Evolutionary conservation across 2,888 invertebrate genomes (phyloP), one percentile per base, ranked within the genome.

Genomic region (Drosophila yooni): DNA sequence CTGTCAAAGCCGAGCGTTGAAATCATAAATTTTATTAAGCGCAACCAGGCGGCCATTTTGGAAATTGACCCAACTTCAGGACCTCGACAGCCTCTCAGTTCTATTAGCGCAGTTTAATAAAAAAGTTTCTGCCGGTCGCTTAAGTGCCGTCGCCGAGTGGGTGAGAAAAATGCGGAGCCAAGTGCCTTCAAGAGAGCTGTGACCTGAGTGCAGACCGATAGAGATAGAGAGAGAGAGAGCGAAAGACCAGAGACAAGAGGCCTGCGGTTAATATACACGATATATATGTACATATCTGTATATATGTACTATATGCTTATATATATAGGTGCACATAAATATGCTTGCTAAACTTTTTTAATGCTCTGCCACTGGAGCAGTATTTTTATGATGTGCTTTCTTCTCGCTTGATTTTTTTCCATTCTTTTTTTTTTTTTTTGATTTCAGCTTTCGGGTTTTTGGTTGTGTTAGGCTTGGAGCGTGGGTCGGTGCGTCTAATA

Each of bases 11-110:
- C 88, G 81, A 82, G 85, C 89, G 79, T 88, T 79, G 87, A 83
- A 90, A 91, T 90, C 90, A 86, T 90, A 90, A 90, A 89, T 89
- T 89, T 91, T 89, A 89, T 91, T 89, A 89, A 91, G 89, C 90
- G 79, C 89, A 89, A 79, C 91, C 91, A 76, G 81, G 89, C 89
- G 90, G 79, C 90, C 91, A 90, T 88, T 90, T 88, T 83, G 85
- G 75, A 82, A 87, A 78, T 72, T 81, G 91, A 90, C 88, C 89
- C 84, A 70, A 70, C 77, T 78, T 72, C 64, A 61, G 68, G 68
- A 70, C 69, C 64, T 59, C 48, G 38, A 60, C 59, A 43, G 60
- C 72, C 72, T 69, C 71, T 72, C 71, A 77, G 76, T 82, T 81
- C 86, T 88, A 87, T 87, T 87, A 87, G 87, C 78, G 83, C 87